These are phyloP conservation scores for Pygocentrus nattereri DNA, from an alignment of 2,797 vertebrate species.

Conservation along the genomic window DNA sequence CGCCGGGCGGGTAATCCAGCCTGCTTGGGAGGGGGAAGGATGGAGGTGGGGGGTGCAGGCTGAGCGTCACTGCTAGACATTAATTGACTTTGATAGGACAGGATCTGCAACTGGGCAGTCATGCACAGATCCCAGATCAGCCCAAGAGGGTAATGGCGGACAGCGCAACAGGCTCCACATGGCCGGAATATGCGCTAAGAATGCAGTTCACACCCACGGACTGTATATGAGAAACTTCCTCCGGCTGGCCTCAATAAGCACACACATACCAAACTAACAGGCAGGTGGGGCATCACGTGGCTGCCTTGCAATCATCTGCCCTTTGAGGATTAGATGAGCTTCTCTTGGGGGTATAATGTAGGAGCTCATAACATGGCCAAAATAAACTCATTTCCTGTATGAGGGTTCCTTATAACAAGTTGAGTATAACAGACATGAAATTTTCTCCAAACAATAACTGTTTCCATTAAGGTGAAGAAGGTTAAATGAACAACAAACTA, in stretches of 20 bases:
- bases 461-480: neutral
- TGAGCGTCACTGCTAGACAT: constrained; percentile 62
- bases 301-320: constrained; percentile 76
- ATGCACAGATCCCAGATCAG: constrained; percentile 44
- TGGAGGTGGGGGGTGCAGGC: constrained; percentile 50
- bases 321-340: constrained; percentile 79
- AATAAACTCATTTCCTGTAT: constrained; percentile 47
- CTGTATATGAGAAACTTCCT: constrained; percentile 65
- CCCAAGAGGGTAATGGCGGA: neutral
- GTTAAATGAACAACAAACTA: neutral
- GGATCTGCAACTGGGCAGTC: constrained; percentile 38
- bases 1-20: constrained; percentile 69
- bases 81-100: constrained; percentile 73
- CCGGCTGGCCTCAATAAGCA: constrained; percentile 68
- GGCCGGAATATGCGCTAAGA: constrained; percentile 36
- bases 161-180: constrained; percentile 20
- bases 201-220: constrained; percentile 55
- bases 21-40: constrained; percentile 60
- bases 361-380: constrained; percentile 19
- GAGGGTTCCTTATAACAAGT: constrained; percentile 17
- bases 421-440: constrained; percentile 1
- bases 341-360: constrained; percentile 74
- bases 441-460: neutral
- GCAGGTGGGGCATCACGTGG: constrained; percentile 74
- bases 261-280: constrained; percentile 60